Conservation (phyloP, 1,140 invertebrate genomes). For the Danaus melanippus region DNA sequence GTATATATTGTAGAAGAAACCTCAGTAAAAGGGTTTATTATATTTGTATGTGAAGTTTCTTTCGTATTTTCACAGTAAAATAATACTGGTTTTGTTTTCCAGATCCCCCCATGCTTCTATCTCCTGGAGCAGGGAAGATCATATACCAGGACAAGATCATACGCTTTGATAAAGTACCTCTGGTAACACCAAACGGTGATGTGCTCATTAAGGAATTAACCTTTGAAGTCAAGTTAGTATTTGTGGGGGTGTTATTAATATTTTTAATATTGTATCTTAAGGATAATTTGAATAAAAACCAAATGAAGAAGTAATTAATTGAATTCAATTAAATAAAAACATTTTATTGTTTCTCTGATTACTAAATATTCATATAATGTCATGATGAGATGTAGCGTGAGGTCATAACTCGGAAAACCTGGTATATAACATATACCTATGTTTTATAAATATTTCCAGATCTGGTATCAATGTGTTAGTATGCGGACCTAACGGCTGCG, state of each 20-base stretch:
- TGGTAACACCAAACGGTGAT: constrained; percentile 98
- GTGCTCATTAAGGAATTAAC: constrained; percentile 90
- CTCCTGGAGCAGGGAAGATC: constrained; percentile 85
- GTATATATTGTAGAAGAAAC: no score
- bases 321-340: no score
- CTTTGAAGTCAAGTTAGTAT: constrained; percentile 86
- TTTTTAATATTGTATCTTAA: no score
- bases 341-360: no score
- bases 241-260: background rate
- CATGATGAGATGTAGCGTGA: no score
- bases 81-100: background rate
- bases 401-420: no score
- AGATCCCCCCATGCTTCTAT: constrained; percentile 45
- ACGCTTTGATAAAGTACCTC: constrained; percentile 92
- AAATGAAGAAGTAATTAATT: no score
- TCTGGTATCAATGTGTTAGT: constrained; percentile 97
- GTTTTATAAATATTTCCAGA: constrained; percentile 30
- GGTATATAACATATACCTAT: background rate
- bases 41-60: no score
- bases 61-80: no score
- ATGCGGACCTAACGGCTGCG: constrained; percentile 98
- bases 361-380: no score
- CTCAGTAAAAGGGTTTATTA: no score
- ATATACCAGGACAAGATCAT: constrained; percentile 93
- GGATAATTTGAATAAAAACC: no score